Conservation (phyloP, 2,888 invertebrate genomes). For the Plagodis pulveraria region DNA sequence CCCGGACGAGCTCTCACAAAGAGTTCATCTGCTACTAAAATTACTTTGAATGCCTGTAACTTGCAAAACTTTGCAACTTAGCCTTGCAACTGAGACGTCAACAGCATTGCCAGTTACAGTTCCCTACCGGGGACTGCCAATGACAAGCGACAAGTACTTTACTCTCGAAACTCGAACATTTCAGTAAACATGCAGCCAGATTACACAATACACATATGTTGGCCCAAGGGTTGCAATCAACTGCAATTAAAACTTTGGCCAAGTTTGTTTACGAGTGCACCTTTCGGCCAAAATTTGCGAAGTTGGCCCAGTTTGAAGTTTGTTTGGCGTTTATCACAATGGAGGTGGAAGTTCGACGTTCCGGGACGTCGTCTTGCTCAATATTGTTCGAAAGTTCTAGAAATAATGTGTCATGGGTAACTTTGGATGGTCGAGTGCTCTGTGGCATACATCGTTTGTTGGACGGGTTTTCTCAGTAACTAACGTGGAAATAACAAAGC, state of each 20-base stretch:
- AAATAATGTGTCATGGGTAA: conserved; percentile 54
- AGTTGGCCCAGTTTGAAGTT: conserved; percentile 53
- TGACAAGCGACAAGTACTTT: conserved; percentile 9
- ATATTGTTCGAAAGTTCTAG: conserved; percentile 63
- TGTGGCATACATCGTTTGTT: conserved; percentile 1
- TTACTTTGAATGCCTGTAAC: not conserved
- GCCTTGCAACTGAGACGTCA: not conserved
- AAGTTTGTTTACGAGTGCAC: conserved; percentile 76
- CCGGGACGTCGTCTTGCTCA: conserved; percentile 50
- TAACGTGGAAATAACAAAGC: not conserved
- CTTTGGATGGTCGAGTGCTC: conserved; percentile 16
- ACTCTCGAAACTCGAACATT: conserved; percentile 39
- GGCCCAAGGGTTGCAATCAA: conserved; percentile 63
- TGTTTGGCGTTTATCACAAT: conserved; percentile 65
- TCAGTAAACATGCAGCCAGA: conserved; percentile 36
- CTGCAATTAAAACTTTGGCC: conserved; percentile 77
- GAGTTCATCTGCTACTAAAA: too few species aligned
- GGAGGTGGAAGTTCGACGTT: conserved; percentile 57
- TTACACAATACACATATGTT: conserved; percentile 31
- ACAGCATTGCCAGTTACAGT: conserved; percentile 15
- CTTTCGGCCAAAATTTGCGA: conserved; percentile 69
- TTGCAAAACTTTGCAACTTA: not conserved
- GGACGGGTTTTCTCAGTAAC: not conserved
- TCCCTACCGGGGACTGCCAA: conserved; percentile 18
- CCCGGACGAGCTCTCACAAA: too few species aligned